Evolutionary conservation across 35 echinoderm and acorn worm genomes (phyloP).

Genomic region (Ophiothrix spiculata): DNA sequence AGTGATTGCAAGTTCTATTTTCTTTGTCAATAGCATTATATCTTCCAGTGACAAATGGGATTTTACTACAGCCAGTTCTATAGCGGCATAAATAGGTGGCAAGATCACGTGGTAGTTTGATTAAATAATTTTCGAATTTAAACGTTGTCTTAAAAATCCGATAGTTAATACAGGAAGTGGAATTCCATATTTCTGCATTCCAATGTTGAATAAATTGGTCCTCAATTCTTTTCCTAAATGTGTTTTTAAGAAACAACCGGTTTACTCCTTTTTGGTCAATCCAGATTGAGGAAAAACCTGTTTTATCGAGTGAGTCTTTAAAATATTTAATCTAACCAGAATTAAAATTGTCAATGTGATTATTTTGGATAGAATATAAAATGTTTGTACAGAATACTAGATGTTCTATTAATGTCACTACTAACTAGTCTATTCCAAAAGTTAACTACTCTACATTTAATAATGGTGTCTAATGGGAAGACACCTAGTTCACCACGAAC

Average conservation of each 20-base stretch:
- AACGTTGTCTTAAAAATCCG: background rate
- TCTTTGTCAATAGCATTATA: slow-evolving; percentile 1
- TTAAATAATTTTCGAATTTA: slow-evolving; percentile 1
- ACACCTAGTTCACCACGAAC: slow-evolving; percentile 1
- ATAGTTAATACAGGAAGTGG: background rate
- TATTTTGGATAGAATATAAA: background rate
- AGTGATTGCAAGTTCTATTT: background rate
- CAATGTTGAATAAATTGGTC: background rate
- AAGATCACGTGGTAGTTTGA: background rate
- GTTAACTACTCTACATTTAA: background rate
- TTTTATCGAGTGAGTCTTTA: background rate
- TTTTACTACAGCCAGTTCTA: slow-evolving; percentile 10
- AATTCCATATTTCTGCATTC: background rate
- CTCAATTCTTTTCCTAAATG: background rate
- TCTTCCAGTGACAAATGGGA: background rate
- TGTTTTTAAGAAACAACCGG: background rate
- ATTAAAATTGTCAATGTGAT: background rate
- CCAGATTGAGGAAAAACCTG: background rate
- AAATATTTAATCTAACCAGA: background rate
- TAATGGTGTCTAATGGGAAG: background rate
- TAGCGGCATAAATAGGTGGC: background rate
- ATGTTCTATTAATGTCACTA: too few species aligned
- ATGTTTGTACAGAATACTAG: too few species aligned
- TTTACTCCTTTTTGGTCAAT: background rate
- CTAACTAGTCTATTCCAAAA: background rate